A percentile compares a stretch with the other conserved stretches of the same genome.
Evolutionary conservation across 2,113 vertebrate genomes (phyloP).

Genomic region (Sterrhoptilus dennistouni): DNA sequence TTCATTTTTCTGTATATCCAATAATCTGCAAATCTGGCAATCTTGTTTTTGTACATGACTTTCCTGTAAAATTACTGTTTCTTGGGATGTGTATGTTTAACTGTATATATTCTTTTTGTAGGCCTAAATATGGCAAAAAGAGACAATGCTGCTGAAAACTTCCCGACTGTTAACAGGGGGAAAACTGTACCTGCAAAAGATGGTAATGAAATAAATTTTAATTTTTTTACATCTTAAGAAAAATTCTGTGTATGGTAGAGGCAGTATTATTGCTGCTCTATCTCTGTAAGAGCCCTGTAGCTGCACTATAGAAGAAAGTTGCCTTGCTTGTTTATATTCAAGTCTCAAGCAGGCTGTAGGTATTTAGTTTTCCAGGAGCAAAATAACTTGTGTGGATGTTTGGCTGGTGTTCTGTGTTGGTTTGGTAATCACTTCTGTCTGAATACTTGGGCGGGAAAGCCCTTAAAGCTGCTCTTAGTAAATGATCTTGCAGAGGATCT

Average conservation of each 20-base stretch:
- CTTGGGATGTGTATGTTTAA: background rate
- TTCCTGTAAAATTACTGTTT: background rate
- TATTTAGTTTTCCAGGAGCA: background rate
- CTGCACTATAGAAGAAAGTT: background rate
- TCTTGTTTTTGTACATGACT: background rate
- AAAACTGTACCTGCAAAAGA: slow-evolving; percentile 64
- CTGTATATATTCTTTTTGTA: slow-evolving; percentile 16
- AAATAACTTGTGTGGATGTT: background rate
- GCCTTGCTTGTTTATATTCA: background rate
- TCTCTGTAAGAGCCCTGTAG: background rate
- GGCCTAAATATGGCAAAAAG: slow-evolving; percentile 71
- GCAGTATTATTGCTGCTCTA: background rate
- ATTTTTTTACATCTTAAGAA: background rate
- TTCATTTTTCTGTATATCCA: background rate
- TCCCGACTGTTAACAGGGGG: slow-evolving; percentile 32
- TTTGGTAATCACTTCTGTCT: background rate
- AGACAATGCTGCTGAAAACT: slow-evolving; percentile 48
- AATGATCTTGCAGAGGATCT: background rate
- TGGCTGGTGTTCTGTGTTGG: background rate
- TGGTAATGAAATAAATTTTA: slow-evolving; percentile 43
- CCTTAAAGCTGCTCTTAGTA: background rate
- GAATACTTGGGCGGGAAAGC: background rate
- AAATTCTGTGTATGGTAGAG: background rate
- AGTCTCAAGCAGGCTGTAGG: background rate
- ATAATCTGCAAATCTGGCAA: background rate